Evolutionary conservation across 2,797 vertebrate genomes (phyloP).

Genomic region (Champsocephalus gunnari): DNA sequence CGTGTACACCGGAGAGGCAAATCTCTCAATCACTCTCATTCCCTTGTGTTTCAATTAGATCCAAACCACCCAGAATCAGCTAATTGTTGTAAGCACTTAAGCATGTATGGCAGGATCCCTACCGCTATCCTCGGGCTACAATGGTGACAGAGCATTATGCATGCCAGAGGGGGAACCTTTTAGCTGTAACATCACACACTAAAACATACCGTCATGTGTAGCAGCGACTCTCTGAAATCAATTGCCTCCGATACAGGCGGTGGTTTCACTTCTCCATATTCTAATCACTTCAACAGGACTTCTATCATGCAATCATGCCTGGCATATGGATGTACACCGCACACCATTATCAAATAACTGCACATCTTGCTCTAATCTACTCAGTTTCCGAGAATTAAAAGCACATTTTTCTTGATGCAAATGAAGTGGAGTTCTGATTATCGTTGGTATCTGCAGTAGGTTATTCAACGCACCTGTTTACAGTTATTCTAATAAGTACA

Average conservation of each 20-base stretch:
- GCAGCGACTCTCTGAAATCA: constrained; percentile 36
- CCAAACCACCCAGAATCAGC: constrained; percentile 67
- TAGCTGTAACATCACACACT: constrained; percentile 60
- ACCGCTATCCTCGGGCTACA: constrained; percentile 42
- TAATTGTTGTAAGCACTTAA: constrained; percentile 70
- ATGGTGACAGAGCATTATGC: constrained; percentile 61
- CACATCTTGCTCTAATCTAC: constrained; percentile 41
- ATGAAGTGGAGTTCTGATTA: constrained; percentile 34
- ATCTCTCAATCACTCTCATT: constrained; percentile 61
- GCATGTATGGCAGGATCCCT: constrained; percentile 61
- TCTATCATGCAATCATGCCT: constrained; percentile 35
- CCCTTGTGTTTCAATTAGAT: constrained; percentile 74
- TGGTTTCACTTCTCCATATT: constrained; percentile 29
- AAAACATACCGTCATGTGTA: constrained; percentile 50
- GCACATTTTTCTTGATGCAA: constrained; percentile 38
- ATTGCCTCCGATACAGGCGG: constrained; percentile 30
- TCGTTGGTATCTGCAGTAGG: constrained; percentile 2
- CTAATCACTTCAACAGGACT: constrained; percentile 34
- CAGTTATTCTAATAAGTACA: constrained; percentile 22
- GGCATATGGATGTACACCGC: constrained; percentile 40
- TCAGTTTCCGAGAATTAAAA: constrained; percentile 11
- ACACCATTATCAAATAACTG: constrained; percentile 27
- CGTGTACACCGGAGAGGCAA: constrained; percentile 45
- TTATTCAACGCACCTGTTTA: constrained; percentile 23
- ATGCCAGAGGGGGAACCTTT: constrained; percentile 64